phyloP scores from a whole-genome alignment of 2,888 invertebrate species.

The Crossocerus cetratus region DNA sequence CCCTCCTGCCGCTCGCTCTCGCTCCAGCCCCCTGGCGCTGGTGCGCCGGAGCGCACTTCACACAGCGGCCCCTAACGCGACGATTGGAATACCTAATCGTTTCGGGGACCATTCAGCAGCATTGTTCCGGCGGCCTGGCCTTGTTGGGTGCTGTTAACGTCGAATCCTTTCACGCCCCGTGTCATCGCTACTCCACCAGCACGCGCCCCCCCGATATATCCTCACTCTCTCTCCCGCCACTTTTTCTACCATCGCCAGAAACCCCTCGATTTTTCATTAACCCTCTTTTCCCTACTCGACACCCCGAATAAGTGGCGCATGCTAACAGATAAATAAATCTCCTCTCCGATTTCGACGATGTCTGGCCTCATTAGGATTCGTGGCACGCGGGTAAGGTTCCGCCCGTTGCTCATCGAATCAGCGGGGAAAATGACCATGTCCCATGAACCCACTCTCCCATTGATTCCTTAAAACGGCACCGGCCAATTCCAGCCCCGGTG shows the following conservation, averaged over 20 bases:
- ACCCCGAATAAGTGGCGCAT: too few species aligned
- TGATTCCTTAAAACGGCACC: neutral
- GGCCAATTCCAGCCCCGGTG: constrained; percentile 12
- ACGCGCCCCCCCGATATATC: neutral
- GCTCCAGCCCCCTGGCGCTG: constrained; percentile 43
- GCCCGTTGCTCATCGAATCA: too few species aligned
- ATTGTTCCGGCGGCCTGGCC: constrained; percentile 66
- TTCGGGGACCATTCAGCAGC: constrained; percentile 69
- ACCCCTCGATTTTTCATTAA: constrained; percentile 25
- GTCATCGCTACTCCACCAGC: constrained; percentile 31
- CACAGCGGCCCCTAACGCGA: constrained; percentile 64
- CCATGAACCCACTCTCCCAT: too few species aligned
- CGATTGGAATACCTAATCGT: constrained; percentile 76
- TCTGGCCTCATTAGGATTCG: too few species aligned
- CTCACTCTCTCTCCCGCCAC: too few species aligned
- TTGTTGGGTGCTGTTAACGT: constrained; percentile 57
- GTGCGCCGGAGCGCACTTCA: constrained; percentile 51
- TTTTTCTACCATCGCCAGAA: too few species aligned
- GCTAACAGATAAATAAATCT: too few species aligned
- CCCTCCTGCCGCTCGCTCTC: constrained; percentile 62
- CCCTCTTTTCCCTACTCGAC: constrained; percentile 1
- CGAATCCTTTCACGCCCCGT: constrained; percentile 58
- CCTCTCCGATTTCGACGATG: too few species aligned
- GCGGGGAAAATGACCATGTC: too few species aligned
- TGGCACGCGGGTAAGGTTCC: too few species aligned